Evolutionary conservation across 2,888 invertebrate genomes (phyloP).

Genomic region (Megalurothrips usitatus): DNA sequence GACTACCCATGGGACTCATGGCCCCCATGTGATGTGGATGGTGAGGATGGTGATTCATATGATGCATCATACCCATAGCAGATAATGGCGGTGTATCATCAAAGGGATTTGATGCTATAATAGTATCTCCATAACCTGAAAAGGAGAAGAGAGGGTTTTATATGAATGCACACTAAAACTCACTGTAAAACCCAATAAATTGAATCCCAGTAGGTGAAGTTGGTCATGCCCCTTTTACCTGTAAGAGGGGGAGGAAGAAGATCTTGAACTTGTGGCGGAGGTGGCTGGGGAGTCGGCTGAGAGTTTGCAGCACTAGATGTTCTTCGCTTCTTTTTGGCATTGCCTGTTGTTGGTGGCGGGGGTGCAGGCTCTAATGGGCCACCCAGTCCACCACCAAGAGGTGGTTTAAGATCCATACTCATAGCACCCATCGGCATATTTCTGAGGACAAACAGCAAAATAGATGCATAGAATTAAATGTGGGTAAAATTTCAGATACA

Average conservation of each 20-base stretch:
- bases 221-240: constrained; percentile 47
- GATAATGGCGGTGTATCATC: constrained; percentile 70
- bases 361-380: constrained; percentile 43
- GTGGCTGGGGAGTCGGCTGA: constrained; percentile 60
- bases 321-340: constrained; percentile 72
- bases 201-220: too few species aligned
- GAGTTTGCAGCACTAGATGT: constrained; percentile 62
- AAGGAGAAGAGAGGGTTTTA: constrained; percentile 33
- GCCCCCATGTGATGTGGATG: constrained; percentile 55
- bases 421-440: constrained; percentile 68
- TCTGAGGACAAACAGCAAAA: constrained; percentile 29
- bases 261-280: constrained; percentile 57
- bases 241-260: constrained; percentile 78
- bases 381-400: constrained; percentile 44
- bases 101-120: constrained; percentile 91
- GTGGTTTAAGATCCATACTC: constrained; percentile 47
- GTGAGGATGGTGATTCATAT: constrained; percentile 48
- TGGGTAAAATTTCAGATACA: too few species aligned
- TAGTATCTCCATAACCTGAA: constrained; percentile 76
- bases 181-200: constrained; percentile 16
- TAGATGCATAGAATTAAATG: too few species aligned
- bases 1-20: constrained; percentile 58
- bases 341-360: constrained; percentile 34
- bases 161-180: background rate
- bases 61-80: constrained; percentile 45